These are phyloP conservation scores for Elachura formosa DNA, from an alignment of 2,113 vertebrate species.

Conservation along the genomic window DNA sequence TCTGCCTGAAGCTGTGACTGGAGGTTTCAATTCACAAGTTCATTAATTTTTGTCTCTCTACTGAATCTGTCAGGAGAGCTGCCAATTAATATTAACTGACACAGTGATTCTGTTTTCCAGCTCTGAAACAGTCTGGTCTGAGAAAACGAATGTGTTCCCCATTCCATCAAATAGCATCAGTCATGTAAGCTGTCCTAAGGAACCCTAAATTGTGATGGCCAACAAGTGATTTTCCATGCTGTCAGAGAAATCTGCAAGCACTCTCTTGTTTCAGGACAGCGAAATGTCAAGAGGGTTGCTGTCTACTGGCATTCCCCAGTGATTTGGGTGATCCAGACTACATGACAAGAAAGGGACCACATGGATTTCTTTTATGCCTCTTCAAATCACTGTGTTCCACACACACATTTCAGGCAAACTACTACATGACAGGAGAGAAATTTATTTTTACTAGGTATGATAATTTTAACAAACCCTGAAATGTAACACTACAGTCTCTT, in stretches of 20 bases:
- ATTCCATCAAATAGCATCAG: not conserved
- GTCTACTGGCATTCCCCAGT: not conserved
- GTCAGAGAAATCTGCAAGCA: not conserved
- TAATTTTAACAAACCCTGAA: not conserved
- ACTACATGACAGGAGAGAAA: not conserved
- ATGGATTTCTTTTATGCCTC: not conserved
- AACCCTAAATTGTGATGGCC: not conserved
- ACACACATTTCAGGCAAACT: not conserved
- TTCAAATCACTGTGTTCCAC: not conserved
- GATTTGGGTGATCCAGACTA: not conserved
- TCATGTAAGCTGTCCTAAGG: not conserved
- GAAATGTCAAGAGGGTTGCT: not conserved
- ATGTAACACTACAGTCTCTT: not conserved
- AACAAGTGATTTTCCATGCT: not conserved
- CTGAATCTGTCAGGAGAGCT: not conserved
- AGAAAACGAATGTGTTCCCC: fast-evolving
- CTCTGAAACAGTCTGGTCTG: not conserved
- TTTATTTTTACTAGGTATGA: not conserved
- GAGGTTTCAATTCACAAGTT: not conserved
- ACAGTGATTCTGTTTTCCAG: not conserved
- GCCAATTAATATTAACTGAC: not conserved
- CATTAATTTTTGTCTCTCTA: not conserved
- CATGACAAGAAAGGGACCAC: fast-evolving
- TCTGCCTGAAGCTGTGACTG: not conserved
- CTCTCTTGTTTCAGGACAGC: not conserved